Percentiles rank a stretch among this genome's conserved stretches.
Conservation (phyloP, 2,888 invertebrate species). For the Ashinkailepas kermadecensis region DNA sequence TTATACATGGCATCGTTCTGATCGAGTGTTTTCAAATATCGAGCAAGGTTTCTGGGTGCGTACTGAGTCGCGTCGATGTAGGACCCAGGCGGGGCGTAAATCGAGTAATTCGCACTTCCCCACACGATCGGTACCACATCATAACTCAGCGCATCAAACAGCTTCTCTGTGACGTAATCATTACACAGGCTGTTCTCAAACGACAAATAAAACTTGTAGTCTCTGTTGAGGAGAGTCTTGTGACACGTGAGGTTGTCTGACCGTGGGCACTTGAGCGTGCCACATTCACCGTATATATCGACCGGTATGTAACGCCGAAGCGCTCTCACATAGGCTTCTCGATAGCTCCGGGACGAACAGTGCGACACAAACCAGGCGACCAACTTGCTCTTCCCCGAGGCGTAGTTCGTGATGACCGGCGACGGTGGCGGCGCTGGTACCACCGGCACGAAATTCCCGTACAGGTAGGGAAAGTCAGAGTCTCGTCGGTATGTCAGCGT, state of each 20-base stretch:
- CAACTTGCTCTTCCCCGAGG: slow-evolving; percentile 23
- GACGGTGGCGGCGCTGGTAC: not conserved
- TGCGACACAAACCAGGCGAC: slow-evolving; percentile 36
- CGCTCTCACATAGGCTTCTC: slow-evolving; percentile 33
- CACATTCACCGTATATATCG: slow-evolving; percentile 35
- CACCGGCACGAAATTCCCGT: slow-evolving; percentile 24
- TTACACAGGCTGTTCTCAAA: slow-evolving; percentile 38
- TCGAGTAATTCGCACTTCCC: slow-evolving; percentile 38
- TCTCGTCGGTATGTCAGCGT: slow-evolving; percentile 35
- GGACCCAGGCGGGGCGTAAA: slow-evolving; percentile 37
- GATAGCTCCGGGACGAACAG: slow-evolving; percentile 31
- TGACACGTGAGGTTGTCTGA: slow-evolving; percentile 3
- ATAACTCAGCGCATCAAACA: slow-evolving; percentile 34
- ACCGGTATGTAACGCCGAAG: slow-evolving; percentile 33
- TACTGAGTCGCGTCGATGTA: slow-evolving; percentile 40
- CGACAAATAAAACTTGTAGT: slow-evolving; percentile 37
- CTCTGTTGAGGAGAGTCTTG: slow-evolving; percentile 25
- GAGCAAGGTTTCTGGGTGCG: slow-evolving; percentile 37
- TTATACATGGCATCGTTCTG: slow-evolving; percentile 34
- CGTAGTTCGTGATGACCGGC: not conserved
- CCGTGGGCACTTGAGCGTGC: slow-evolving; percentile 27
- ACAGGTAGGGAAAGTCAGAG: slow-evolving; percentile 33
- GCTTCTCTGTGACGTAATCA: slow-evolving; percentile 39
- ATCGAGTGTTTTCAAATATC: slow-evolving; percentile 36
- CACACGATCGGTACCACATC: slow-evolving; percentile 38